Evolutionary conservation across 2,797 vertebrate species (phyloP).

Genomic region (Cyclopterus lumpus): DNA sequence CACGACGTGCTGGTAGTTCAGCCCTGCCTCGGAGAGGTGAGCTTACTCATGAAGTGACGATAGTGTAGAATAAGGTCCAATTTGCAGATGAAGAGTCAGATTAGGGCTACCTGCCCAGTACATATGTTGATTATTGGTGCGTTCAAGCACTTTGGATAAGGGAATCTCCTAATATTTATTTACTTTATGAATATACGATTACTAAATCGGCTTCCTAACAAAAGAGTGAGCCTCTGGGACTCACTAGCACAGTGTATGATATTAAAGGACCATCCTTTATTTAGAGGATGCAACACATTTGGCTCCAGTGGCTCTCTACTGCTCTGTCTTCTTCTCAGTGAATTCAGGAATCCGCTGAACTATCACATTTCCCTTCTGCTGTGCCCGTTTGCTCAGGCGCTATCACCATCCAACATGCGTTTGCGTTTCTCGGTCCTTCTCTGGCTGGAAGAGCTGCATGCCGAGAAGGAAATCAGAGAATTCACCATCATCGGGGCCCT

Average conservation of each 20-base stretch:
- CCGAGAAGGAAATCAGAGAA: conserved; percentile 86
- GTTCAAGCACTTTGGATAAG: background rate
- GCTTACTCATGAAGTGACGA: background rate
- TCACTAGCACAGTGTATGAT: background rate
- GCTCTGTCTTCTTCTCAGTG: background rate
- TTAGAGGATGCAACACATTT: background rate
- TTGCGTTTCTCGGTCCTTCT: conserved; percentile 89
- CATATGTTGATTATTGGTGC: background rate
- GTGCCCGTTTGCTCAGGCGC: conserved; percentile 72
- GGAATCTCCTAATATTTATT: background rate
- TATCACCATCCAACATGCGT: conserved; percentile 84
- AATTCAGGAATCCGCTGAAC: background rate
- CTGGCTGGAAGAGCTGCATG: conserved; percentile 94
- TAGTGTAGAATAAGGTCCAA: background rate
- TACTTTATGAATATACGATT: background rate
- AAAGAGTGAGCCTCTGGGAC: background rate
- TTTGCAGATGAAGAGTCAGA: background rate
- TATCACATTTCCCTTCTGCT: background rate
- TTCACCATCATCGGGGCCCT: conserved; percentile 86
- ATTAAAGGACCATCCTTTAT: background rate
- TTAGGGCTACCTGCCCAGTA: background rate
- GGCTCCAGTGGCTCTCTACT: background rate
- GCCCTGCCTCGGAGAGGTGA: conserved; percentile 91
- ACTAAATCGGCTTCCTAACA: background rate
- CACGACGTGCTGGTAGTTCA: conserved; percentile 88